These are phyloP conservation scores for Eurytoma adleriae DNA, from an alignment of 2,888 invertebrate genomes.

Conservation along the genomic window DNA sequence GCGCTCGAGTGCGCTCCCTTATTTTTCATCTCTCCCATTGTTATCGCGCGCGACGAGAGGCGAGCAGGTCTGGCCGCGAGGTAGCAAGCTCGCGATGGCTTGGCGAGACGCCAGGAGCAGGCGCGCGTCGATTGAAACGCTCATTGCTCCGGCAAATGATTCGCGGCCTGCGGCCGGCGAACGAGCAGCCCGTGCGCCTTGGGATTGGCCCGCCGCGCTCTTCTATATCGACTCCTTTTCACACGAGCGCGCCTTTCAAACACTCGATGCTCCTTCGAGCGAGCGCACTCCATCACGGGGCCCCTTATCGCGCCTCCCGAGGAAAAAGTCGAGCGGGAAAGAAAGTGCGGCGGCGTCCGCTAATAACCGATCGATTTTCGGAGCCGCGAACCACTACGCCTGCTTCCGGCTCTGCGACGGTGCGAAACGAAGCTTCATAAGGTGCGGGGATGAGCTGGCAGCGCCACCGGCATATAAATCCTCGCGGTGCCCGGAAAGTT, in stretches of 20 bases:
- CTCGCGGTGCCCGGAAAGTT: slow-evolving; percentile 13
- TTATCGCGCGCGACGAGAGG: slow-evolving; percentile 71
- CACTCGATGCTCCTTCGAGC: background rate
- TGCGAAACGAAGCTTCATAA: too few species aligned
- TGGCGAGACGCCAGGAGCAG: slow-evolving; percentile 68
- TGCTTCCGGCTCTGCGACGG: too few species aligned
- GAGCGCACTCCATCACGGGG: slow-evolving; percentile 20
- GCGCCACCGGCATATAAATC: slow-evolving; percentile 30
- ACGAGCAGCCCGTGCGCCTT: background rate
- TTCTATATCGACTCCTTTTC: slow-evolving; percentile 37
- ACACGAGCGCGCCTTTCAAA: slow-evolving; percentile 30
- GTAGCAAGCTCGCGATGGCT: slow-evolving; percentile 57
- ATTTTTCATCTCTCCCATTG: slow-evolving; percentile 70
- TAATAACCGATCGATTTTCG: background rate
- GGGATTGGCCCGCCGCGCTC: background rate
- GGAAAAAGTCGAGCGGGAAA: too few species aligned
- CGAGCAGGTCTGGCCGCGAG: slow-evolving; percentile 59
- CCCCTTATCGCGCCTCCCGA: slow-evolving; percentile 5
- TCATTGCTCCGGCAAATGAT: slow-evolving; percentile 65
- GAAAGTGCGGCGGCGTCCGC: background rate
- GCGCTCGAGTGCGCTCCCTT: slow-evolving; percentile 60
- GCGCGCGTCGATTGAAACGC: slow-evolving; percentile 66
- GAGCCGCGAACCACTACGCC: background rate
- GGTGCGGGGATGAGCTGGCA: background rate
- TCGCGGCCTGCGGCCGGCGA: slow-evolving; percentile 27